These are phyloP conservation scores for Scaptomyza parva DNA, from an alignment of 2,888 invertebrate genomes.

Conservation along the genomic window DNA sequence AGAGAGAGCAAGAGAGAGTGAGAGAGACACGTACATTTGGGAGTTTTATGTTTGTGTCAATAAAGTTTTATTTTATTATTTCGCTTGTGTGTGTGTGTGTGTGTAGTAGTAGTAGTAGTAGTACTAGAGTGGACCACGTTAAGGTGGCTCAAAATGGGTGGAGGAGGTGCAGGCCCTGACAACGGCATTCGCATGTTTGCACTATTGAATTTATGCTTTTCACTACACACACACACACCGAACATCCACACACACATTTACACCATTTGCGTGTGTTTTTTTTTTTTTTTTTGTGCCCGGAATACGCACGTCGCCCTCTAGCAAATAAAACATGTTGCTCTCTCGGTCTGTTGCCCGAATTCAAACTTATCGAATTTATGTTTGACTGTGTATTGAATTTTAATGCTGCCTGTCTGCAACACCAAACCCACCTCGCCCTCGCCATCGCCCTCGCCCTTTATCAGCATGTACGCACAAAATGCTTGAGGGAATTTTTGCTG, in stretches of 20 bases:
- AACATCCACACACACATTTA: slow-evolving; percentile 16
- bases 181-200: slow-evolving; percentile 60
- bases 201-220: slow-evolving; percentile 71
- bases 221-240: slow-evolving; percentile 30
- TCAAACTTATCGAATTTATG: slow-evolving; percentile 78
- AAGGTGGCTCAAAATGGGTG: not conserved
- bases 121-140: slow-evolving; percentile 8
- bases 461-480: slow-evolving; percentile 57
- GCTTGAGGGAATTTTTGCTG: slow-evolving; percentile 63
- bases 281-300: slow-evolving; percentile 2
- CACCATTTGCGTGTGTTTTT: slow-evolving; percentile 8
- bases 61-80: slow-evolving; percentile 80
- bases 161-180: slow-evolving; percentile 21
- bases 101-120: not conserved
- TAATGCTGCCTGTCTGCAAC: slow-evolving; percentile 60
- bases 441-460: not conserved
- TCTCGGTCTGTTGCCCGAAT: slow-evolving; percentile 61
- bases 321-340: slow-evolving; percentile 77
- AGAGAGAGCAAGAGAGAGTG: not conserved
- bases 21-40: slow-evolving; percentile 57
- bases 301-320: slow-evolving; percentile 57
- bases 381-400: slow-evolving; percentile 77
- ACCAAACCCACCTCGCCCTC: not conserved
- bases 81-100: slow-evolving; percentile 12
- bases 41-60: slow-evolving; percentile 75